phyloP scores from a whole-genome alignment of 2,113 vertebrate species.

The Cyprinodon brontotheroides region DNA sequence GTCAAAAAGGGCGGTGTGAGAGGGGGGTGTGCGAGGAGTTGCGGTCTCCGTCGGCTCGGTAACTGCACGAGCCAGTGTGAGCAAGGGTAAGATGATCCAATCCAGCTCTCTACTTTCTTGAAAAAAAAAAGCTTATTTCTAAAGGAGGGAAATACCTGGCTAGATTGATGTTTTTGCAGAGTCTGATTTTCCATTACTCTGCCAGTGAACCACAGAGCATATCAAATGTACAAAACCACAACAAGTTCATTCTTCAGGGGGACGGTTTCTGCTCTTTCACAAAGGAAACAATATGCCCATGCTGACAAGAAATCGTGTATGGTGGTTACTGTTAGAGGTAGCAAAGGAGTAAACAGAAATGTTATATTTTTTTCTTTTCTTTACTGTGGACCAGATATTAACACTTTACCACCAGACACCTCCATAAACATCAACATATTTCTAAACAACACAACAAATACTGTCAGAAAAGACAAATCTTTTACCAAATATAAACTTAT shows the following conservation, averaged over 20 bases:
- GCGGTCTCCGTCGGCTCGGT: too few species aligned
- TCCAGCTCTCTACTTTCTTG: background rate
- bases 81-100: background rate
- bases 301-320: slow-evolving; percentile 13
- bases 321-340: background rate
- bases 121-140: background rate
- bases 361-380: slow-evolving; percentile 11
- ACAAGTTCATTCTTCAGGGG: background rate
- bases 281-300: background rate
- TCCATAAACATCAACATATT: background rate
- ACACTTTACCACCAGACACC: slow-evolving; percentile 24
- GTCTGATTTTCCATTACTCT: background rate
- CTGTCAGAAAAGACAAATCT: slow-evolving; percentile 1
- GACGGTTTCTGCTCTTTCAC: slow-evolving; percentile 1
- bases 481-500: slow-evolving; percentile 7
- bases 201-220: background rate
- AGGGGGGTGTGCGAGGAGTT: too few species aligned
- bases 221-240: background rate
- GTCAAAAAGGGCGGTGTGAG: too few species aligned
- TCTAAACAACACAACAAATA: slow-evolving; percentile 3
- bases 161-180: background rate
- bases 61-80: too few species aligned
- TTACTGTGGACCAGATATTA: slow-evolving; percentile 8
- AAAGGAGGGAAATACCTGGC: background rate
- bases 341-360: slow-evolving; percentile 11